phyloP scores from a whole-genome alignment of 2,888 invertebrate genomes.

The Dascillus cervinus region DNA sequence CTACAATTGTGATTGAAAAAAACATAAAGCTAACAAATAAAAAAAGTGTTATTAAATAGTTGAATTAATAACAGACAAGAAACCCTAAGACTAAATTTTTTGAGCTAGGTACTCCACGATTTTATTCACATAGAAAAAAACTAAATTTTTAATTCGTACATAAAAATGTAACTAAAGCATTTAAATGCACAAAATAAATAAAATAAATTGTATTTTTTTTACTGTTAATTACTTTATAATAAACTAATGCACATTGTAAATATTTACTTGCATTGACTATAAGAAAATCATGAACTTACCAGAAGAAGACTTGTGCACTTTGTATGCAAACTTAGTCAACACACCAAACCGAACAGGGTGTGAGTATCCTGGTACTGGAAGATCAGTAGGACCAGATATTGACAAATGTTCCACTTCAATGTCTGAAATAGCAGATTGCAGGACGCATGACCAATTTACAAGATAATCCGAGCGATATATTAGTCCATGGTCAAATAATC shows the following conservation, averaged over 20 bases:
- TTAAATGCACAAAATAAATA: no score
- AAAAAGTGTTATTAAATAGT: not conserved
- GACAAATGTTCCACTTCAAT: slow-evolving; percentile 97
- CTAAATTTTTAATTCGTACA: no score
- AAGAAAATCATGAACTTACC: no score
- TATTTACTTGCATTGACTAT: no score
- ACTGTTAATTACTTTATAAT: no score
- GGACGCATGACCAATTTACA: slow-evolving; percentile 97
- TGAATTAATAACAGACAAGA: not conserved
- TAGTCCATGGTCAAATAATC: slow-evolving; percentile 50
- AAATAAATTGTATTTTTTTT: no score
- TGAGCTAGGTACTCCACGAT: no score
- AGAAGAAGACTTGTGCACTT: slow-evolving; percentile 52
- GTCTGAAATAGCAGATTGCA: slow-evolving; percentile 97
- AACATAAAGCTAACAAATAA: slow-evolving; percentile 17
- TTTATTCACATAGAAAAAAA: no score
- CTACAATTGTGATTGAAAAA: slow-evolving; percentile 21
- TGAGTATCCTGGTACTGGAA: slow-evolving; percentile 88
- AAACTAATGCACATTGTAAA: no score
- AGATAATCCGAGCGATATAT: slow-evolving; percentile 82
- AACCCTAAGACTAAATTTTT: no score
- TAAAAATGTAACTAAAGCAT: no score
- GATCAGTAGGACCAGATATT: slow-evolving; percentile 72
- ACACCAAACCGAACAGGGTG: slow-evolving; percentile 86
- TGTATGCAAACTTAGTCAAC: slow-evolving; percentile 86